phyloP scores from a whole-genome alignment of 2,888 invertebrate species.

The Epistrophe eligans region DNA sequence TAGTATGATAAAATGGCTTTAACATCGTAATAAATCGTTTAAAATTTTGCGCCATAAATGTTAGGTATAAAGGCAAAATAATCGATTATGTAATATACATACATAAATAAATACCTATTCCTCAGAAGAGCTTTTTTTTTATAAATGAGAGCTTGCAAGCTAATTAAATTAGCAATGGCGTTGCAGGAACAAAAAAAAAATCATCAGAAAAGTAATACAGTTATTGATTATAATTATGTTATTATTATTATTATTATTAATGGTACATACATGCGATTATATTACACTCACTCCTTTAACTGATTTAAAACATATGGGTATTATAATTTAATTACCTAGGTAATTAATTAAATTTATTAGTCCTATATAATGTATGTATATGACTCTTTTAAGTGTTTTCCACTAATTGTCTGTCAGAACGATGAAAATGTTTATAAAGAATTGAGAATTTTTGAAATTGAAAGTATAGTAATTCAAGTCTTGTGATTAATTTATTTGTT shows the following conservation, averaged over 20 bases:
- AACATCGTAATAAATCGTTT: no score
- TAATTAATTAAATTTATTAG: conserved; percentile 27
- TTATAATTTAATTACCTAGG: conserved; percentile 5
- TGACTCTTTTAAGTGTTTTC: background rate
- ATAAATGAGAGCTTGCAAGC: background rate
- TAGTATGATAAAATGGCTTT: no score
- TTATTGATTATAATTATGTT: background rate
- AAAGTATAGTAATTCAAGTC: no score
- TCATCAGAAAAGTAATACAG: background rate
- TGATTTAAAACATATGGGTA: background rate
- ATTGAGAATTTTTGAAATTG: no score
- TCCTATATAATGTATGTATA: no score
- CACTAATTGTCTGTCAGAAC: background rate
- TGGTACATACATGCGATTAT: background rate
- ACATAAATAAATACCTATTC: no score
- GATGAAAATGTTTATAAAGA: background rate
- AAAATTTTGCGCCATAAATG: no score
- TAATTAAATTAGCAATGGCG: background rate
- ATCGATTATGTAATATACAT: no score
- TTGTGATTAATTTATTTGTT: no score
- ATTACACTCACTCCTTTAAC: background rate
- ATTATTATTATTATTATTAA: no score
- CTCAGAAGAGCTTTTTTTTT: background rate
- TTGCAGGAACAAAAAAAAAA: background rate
- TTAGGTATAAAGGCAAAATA: no score